A percentile compares a stretch with the other conserved stretches of the same genome.
These are phyloP conservation scores for Vanessa tameamea DNA, from an alignment of 1,140 invertebrate species.

Conservation along the genomic window DNA sequence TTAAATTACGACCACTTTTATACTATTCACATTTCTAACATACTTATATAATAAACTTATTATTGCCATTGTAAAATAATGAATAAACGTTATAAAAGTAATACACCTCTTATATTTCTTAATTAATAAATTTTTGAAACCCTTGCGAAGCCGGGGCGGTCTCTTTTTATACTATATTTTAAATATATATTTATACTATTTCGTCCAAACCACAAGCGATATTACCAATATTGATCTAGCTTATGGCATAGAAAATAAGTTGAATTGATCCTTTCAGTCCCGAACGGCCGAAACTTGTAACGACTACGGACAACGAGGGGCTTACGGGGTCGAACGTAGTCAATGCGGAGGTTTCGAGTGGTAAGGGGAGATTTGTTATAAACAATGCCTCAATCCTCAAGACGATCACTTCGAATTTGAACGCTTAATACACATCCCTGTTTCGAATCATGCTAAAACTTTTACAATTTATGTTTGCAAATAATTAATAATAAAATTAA, in stretches of 20 bases:
- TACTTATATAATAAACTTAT: too few relatives aligned
- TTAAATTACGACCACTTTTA: too few relatives aligned
- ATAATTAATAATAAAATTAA: background rate
- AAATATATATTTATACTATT: background rate
- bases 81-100: too few relatives aligned
- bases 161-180: background rate
- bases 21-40: too few relatives aligned
- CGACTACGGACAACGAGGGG: conserved; percentile 31
- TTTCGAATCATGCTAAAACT: conserved; percentile 9
- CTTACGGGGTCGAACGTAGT: conserved; percentile 30
- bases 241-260: conserved; percentile 28
- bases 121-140: too few relatives aligned
- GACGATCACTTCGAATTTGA: conserved; percentile 11
- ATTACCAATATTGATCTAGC: conserved; percentile 19
- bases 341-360: conserved; percentile 29
- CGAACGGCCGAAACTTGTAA: conserved; percentile 40
- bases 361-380: conserved; percentile 39
- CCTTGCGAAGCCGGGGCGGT: too few relatives aligned
- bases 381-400: conserved; percentile 32
- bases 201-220: background rate
- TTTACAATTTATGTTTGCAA: background rate
- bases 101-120: too few relatives aligned
- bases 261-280: conserved; percentile 28
- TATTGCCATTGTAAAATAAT: too few relatives aligned
- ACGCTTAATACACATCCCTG: background rate